Evolutionary conservation across 1,140 invertebrate genomes (phyloP).

Genomic region (Ceratoteleas bidentatus): DNA sequence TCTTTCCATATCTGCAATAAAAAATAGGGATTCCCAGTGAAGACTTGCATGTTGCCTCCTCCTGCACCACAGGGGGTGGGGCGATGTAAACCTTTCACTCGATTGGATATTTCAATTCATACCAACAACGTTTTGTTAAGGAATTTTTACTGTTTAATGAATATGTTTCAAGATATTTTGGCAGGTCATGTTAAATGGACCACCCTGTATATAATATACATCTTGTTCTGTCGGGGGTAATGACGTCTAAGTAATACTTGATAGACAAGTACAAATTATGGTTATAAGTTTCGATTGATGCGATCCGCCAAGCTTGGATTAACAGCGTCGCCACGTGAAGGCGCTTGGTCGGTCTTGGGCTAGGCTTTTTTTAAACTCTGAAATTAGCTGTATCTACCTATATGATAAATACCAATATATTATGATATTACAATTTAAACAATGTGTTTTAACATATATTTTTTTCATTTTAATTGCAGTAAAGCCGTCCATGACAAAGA

Average conservation of each 20-base stretch:
- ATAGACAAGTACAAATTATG: neutral
- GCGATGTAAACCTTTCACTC: too few relatives aligned
- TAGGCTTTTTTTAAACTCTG: slow-evolving; percentile 14
- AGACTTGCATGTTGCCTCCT: too few relatives aligned
- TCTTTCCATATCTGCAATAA: too few relatives aligned
- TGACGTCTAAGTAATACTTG: neutral
- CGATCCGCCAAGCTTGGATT: slow-evolving; percentile 62
- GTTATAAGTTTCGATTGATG: neutral
- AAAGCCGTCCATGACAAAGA: slow-evolving; percentile 28
- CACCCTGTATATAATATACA: too few relatives aligned
- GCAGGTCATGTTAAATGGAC: too few relatives aligned
- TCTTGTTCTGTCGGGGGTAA: too few relatives aligned
- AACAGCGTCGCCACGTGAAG: slow-evolving; percentile 62
- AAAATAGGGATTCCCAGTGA: too few relatives aligned
- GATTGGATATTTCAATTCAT: too few relatives aligned
- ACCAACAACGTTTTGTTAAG: too few relatives aligned
- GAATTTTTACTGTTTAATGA: too few relatives aligned
- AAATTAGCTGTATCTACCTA: neutral
- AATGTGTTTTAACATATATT: neutral
- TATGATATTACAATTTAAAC: neutral
- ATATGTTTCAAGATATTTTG: too few relatives aligned
- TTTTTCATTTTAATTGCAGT: neutral
- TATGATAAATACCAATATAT: neutral
- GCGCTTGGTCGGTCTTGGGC: slow-evolving; percentile 61
- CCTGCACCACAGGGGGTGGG: too few relatives aligned